Evolutionary conservation across 64 coral and sea anemone genomes (phyloP), one percentile per base, ranked within the genome.

Genomic region (Montipora foliosa): DNA sequence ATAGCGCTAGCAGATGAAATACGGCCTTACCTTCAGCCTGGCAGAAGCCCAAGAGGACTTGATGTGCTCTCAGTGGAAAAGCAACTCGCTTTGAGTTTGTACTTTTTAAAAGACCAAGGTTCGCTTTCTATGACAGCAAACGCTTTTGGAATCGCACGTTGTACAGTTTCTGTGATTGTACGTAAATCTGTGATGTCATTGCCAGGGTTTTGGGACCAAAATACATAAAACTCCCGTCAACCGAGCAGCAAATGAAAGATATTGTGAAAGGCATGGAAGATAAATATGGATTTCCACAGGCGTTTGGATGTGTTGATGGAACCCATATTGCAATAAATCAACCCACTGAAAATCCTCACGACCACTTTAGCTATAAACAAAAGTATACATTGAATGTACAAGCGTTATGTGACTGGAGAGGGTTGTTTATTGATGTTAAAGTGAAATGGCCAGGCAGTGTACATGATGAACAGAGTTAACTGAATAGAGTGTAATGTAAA

Each of bases 221-320:
- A 67, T 76, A 77, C 71, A 87, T 93, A 20, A 88, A 93, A 80
- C 47, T 93, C 17, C 91, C 91, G 13, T 48, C 49, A 59, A 93
- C 83, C 19, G 57, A 75, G 78, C 59, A 86, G 67, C 73, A 93
- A 86, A 87, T 93, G 47, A 59, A 45, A 49, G 69, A 85, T 8
- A 47, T 66, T 60, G 70, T 86, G 25, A n/a, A 13, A 52, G 37
- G 52, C 47, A 74, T 88, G 44, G 87, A 88, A 44, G 46, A 74
- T 13, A 73, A 74, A 87, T 87, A 67, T 88, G 69, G 49, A n/a
- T 88, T 88, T 76, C 87, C 69, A 46, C 87, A 76, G 46, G 70
- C 13, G 12, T 76, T 88, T 76, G 87, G 87, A 58, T 76, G 70
- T 55, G 70, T 88, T n/a, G 87, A 88, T 88, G 87, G 87, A 57